Base-by-base conservation (phyloP, 2,888 invertebrate genomes). In the Leucoma salicis region DNA sequence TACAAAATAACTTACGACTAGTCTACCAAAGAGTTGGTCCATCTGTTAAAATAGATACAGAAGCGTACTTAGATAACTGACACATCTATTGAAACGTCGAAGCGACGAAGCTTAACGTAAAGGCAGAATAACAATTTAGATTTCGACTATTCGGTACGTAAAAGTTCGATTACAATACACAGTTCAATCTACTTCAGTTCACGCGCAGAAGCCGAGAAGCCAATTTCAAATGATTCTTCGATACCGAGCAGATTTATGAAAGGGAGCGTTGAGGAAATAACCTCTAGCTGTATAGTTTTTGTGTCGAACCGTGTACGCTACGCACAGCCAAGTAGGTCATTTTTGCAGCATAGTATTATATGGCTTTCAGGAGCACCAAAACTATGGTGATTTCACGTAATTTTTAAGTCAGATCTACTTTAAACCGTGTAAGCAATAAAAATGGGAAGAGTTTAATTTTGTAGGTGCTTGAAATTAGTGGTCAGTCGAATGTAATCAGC, bases 1-100 rank as follows among this genome's bases (percentile, higher is more conserved):
- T 42, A 56, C 57, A 61, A 61, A 56, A 61, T 51, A 66, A 73
- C 77, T 81, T 80, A 85, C 72, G 67, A 64, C 79, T 85, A 82
- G 62, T 70, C 79, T 83, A 85, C 72, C 67, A 71, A 70, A 80
- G 78, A 78, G 68, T 84, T 85, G 85, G 85, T 85, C 85, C 85
- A 60, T 79, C 75, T 70, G 78, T 73, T 77, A 74, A 77, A 78
- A 70, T 74, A 77, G 52, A 44, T 51, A 54, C 46, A 55, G 41
- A 54, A 62, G 63, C 46, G 25, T 44, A 53, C 47, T 46, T 46
- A 35, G 48, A 55, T 41, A 67, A 64, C 57, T 60, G 48, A 64
- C 64, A 67, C 58, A 70, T 69, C 69, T 72, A 42, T 66, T 59
- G 54, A 51, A 67, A 65, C 63, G 55, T 63, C 59, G 52, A 70